Base-by-base conservation (phyloP, 2,113 vertebrate genomes). In the Poicephalus gulielmi region DNA sequence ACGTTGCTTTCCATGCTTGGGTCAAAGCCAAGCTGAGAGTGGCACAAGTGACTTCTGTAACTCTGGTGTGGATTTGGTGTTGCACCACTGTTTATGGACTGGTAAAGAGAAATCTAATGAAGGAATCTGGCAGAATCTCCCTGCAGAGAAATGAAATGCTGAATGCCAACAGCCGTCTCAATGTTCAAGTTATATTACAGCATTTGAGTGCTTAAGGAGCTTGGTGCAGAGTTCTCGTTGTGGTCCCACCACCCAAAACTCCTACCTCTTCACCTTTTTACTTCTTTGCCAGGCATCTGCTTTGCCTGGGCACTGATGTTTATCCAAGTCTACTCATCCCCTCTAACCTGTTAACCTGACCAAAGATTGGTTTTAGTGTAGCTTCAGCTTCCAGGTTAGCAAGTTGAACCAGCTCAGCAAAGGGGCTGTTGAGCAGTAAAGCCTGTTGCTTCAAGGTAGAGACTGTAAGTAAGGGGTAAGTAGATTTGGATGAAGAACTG, bases 191-290 rank as follows among this genome's bases (percentile, higher is more conserved):
- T 64, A 4, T 0, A 3, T 18, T 49, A 4, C 24, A 63, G 66
- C 37, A 71, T 60, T 63, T 31, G 70, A 53, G 33, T 33, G 35
- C 17, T 59, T 1, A 0, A 6, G 85, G 46, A 15, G 62, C 18
- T 82, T 0, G 1, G 8, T 43, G 25, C 35, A 33, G 25, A 84
- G 18, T 22, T 89, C 3, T 4, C 92, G 71, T n/a, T 1, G 0
- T 41, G 37, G 22, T 78, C 27, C 41, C 9, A 24, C 18, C 66
- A 63, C 66, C 49, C 43, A 23, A 13, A 39, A 6, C 16, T 73
- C 11, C 35, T 83, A 23, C 30, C 17, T 85, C 12, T 67, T 84
- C 41, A n/a, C 37, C 12, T 16, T 43, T 62, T 43, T 16, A 23
- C n/a, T 28, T 75, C 14, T 6, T 24, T 83, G 16, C 39, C 31